phyloP scores from a whole-genome alignment of 2,113 vertebrate genomes.

The Hylia prasina region DNA sequence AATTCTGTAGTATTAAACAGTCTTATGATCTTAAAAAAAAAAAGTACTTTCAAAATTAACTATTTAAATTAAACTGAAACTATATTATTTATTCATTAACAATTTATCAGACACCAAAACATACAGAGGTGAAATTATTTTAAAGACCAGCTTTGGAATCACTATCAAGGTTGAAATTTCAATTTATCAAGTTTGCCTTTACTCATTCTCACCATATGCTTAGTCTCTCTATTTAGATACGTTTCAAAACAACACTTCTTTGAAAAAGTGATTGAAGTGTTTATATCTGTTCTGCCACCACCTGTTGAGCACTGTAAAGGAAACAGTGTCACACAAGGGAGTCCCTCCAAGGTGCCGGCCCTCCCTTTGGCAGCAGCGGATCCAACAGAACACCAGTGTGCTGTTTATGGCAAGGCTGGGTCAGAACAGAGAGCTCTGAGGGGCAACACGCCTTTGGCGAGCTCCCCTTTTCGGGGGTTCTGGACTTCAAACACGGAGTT shows the following conservation, averaged over 20 bases:
- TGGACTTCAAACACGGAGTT: accelerated
- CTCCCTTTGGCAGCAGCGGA: neutral
- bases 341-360: accelerated
- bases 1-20: neutral
- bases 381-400: accelerated
- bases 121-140: neutral
- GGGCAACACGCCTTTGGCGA: neutral
- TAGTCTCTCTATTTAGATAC: neutral
- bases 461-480: accelerated
- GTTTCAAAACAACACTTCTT: neutral
- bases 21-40: neutral
- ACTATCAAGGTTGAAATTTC: neutral
- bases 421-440: neutral
- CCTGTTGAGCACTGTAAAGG: neutral
- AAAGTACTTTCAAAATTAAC: neutral
- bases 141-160: neutral
- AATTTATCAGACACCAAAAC: neutral
- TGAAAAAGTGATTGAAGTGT: neutral
- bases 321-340: accelerated
- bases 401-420: neutral
- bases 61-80: neutral
- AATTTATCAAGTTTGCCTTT: neutral
- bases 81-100: neutral
- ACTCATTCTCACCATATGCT: neutral
- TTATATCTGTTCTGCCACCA: neutral